A percentile compares a stretch with the other conserved stretches of the same genome.
These are phyloP conservation scores for Anastrepha obliqua DNA, from an alignment of 1,140 invertebrate species.

Conservation along the genomic window DNA sequence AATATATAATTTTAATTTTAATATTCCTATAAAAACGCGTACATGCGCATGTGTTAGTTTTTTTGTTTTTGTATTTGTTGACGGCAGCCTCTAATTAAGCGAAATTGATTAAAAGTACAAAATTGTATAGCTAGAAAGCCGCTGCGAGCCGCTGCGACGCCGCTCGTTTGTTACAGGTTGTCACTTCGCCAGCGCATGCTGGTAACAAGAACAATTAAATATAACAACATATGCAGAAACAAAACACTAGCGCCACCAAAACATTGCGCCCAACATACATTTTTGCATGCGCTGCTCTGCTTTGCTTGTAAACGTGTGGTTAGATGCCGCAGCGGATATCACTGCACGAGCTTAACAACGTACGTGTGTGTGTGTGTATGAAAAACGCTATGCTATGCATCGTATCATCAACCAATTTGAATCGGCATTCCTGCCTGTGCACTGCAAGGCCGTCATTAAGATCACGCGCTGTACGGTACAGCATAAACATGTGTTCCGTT, in stretches of 20 bases:
- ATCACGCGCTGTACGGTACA: background rate
- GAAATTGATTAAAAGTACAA: slow-evolving; percentile 27
- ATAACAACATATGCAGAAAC: background rate
- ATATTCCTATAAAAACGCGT: too few species aligned
- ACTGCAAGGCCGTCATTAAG: background rate
- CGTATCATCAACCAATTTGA: slow-evolving; percentile 7
- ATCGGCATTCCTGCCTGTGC: background rate
- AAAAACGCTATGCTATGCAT: background rate
- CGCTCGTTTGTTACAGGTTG: background rate
- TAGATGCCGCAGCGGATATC: background rate
- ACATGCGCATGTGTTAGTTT: too few species aligned
- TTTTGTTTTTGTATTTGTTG: background rate
- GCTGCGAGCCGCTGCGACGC: background rate
- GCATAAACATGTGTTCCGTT: background rate
- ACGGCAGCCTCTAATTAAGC: slow-evolving; percentile 26
- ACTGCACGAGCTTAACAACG: background rate
- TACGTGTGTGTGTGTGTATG: background rate
- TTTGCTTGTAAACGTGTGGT: background rate
- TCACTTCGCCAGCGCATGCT: background rate
- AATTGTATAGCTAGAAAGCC: slow-evolving; percentile 21
- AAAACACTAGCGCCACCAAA: background rate
- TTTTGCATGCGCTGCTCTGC: background rate
- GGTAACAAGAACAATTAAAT: background rate
- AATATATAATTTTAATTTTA: slow-evolving; percentile 19
- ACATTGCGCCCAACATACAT: background rate